Percentiles rank a stretch among this genome's conserved stretches.
phyloP scores from a whole-genome alignment of 2,113 vertebrate species.

The Cranoglanis bouderius region DNA sequence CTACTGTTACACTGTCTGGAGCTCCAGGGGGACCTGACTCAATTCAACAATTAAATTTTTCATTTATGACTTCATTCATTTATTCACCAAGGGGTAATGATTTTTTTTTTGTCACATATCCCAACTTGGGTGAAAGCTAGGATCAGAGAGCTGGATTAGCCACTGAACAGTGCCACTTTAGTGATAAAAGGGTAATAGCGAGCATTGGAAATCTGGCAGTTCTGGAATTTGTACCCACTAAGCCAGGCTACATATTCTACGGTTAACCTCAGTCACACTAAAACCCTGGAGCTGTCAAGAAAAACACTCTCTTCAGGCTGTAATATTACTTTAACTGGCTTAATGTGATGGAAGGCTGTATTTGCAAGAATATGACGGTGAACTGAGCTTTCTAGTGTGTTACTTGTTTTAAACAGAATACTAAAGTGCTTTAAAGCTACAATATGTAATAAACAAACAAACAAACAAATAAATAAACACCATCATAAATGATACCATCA shows the following conservation, averaged over 20 bases:
- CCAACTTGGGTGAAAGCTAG: not conserved
- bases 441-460: not conserved
- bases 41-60: slow-evolving; percentile 54
- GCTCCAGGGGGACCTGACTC: slow-evolving; percentile 85
- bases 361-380: not conserved
- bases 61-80: not conserved
- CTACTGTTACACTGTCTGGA: slow-evolving; percentile 81
- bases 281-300: not conserved
- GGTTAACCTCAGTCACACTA: slow-evolving; percentile 53
- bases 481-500: slow-evolving; percentile 1
- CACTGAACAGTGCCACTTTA: not conserved
- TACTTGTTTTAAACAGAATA: not conserved
- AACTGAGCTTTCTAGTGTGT: slow-evolving; percentile 16
- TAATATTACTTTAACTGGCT: not conserved
- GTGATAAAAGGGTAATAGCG: not conserved
- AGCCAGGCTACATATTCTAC: not conserved
- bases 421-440: slow-evolving; percentile 17
- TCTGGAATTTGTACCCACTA: not conserved
- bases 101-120: not conserved
- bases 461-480: not conserved
- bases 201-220: not conserved
- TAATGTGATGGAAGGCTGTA: not conserved
- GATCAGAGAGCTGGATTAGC: not conserved
- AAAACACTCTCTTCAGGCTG: not conserved
- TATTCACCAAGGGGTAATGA: not conserved